phyloP scores from a whole-genome alignment of 2,888 invertebrate genomes.

The Onchidella celtica region DNA sequence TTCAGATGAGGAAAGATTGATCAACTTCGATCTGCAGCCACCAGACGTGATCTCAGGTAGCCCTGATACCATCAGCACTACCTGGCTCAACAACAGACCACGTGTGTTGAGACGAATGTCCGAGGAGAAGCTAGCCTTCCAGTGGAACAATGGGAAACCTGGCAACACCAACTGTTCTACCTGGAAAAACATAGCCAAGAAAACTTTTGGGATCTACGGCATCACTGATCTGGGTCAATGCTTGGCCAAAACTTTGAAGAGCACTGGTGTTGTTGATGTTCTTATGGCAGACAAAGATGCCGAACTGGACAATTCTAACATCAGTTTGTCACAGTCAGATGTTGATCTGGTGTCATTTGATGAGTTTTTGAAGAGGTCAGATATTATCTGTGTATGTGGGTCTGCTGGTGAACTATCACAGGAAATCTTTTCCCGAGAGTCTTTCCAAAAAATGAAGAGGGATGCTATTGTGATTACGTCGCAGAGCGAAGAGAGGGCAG shows the following conservation, averaged over 20 bases:
- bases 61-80: not conserved
- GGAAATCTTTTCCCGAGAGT: conserved; percentile 87
- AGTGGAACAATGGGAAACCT: conserved; percentile 54
- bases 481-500: conserved; percentile 76
- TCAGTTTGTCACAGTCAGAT: conserved; percentile 82
- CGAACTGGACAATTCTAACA: conserved; percentile 78
- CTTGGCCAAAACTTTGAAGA: conserved; percentile 87
- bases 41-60: conserved; percentile 41
- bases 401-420: conserved; percentile 87
- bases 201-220: conserved; percentile 84
- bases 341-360: conserved; percentile 85
- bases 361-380: conserved; percentile 87
- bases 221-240: conserved; percentile 82
- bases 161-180: conserved; percentile 52
- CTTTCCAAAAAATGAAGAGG: conserved; percentile 92
- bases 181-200: conserved; percentile 79
- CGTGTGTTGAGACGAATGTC: not conserved
- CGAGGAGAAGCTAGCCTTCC: conserved; percentile 34
- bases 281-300: conserved; percentile 54
- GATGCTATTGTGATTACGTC: conserved; percentile 92
- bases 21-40: not conserved
- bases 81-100: not conserved
- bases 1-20: conserved; percentile 16
- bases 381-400: conserved; percentile 91
- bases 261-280: conserved; percentile 85